Evolutionary conservation across 2,797 vertebrate genomes (phyloP), one percentile per base, ranked within the genome.

Genomic region (Todus mexicanus): DNA sequence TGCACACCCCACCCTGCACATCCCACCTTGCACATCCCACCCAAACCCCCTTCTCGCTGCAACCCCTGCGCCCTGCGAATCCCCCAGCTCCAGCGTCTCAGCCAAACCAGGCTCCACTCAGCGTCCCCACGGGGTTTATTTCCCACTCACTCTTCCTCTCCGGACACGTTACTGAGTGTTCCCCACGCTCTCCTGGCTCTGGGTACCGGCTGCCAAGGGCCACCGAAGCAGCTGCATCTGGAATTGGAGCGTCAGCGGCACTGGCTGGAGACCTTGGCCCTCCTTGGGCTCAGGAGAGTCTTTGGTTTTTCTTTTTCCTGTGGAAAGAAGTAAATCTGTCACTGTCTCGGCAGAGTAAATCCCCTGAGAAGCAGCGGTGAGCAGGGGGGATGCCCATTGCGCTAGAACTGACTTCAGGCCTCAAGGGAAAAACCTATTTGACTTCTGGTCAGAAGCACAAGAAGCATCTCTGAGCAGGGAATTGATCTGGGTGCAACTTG

Each of bases 201-300:
- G 31, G 71, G 94, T 89, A 35, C 91, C 63, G 20, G 93, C 68
- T n/a, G 84, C 53, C 14, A 22, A 56, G 48, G 68, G 81, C 97
- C 98, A 98, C 66, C 97, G 98, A 59, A 94, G 77, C 54, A 99
- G 95, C 87, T 97, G 97, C 85, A 99, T 70, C 25, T 96, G 97
- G 56, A 99, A 91, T 29, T 98, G 98, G 88, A 98, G 97, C 0
- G 97, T 98, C 88, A 98, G 87, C 0, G 97, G 97, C 59, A 96
- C 93, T 0, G 59, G 92, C 23, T 64, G 96, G 71, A 68, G 45
- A 27, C 53, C 59, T 25, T n/a, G 61, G 14, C 23, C 16, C 5
- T 91, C 84, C 4, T 90, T 92, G 14, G 4, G 16, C 59, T 87
- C 86, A 8, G 11, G 5, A 26, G 76, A n/a, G 31, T 75, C 42